Evolutionary conservation across 2,797 vertebrate genomes (phyloP).

Genomic region (Ficedula albicollis): DNA sequence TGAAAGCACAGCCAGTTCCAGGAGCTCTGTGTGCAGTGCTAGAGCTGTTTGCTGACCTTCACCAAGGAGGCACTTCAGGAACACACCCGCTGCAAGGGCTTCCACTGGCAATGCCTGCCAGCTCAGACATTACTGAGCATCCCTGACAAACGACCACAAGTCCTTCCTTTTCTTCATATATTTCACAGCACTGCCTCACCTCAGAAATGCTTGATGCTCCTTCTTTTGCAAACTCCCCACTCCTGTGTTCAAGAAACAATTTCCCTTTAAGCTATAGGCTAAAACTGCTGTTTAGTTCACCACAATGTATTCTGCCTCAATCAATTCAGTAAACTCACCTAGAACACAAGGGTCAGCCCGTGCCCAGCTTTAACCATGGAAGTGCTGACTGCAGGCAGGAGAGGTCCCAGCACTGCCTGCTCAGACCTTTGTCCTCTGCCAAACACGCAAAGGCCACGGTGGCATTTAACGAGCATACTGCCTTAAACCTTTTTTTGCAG

Average conservation of each 20-base stretch:
- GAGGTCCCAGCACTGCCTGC: neutral
- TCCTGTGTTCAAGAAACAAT: neutral
- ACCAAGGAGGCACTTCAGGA: neutral
- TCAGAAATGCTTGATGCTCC: neutral
- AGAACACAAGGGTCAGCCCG: neutral
- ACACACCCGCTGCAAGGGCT: neutral
- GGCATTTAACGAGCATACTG: neutral
- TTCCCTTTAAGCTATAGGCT: neutral
- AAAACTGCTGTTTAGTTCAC: neutral
- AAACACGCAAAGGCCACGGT: neutral
- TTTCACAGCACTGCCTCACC: neutral
- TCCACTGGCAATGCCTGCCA: neutral
- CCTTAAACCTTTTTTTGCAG: neutral
- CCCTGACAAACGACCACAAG: neutral
- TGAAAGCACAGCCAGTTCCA: neutral
- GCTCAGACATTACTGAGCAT: neutral
- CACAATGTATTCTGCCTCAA: neutral
- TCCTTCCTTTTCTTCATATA: neutral
- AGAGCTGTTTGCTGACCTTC: neutral
- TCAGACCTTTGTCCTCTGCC: constrained; percentile 1
- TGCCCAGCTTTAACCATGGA: neutral
- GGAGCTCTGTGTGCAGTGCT: neutral
- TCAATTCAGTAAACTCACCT: neutral
- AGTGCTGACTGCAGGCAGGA: neutral
- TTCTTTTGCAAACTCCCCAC: neutral